Evolutionary conservation across 2,113 vertebrate genomes (phyloP).

Genomic region (Antigone vipio): DNA sequence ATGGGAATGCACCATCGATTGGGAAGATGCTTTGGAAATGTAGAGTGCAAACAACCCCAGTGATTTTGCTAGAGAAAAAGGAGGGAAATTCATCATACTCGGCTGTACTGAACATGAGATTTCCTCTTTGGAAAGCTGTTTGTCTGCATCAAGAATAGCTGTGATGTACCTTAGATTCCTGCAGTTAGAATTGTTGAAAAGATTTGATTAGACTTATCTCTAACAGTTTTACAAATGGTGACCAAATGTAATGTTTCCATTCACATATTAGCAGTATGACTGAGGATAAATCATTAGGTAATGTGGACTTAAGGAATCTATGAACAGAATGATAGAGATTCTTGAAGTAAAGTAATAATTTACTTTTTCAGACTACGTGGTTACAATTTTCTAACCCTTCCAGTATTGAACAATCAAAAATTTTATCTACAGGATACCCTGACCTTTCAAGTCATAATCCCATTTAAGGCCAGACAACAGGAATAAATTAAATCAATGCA

Average conservation of each 20-base stretch:
- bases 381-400: background rate
- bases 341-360: background rate
- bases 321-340: background rate
- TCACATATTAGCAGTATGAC: background rate
- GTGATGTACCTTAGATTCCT: background rate
- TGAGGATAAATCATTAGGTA: background rate
- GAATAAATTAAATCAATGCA: background rate
- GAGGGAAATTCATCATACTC: background rate
- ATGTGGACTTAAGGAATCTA: background rate
- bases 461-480: background rate
- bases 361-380: background rate
- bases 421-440: background rate
- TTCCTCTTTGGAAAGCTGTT: background rate
- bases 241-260: background rate
- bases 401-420: background rate
- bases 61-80: background rate
- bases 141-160: background rate
- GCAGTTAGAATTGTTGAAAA: background rate
- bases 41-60: background rate
- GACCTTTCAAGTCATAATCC: background rate
- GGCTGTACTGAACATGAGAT: background rate
- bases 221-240: background rate
- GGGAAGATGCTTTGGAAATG: background rate
- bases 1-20: background rate
- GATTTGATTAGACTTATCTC: background rate